Percentiles rank a stretch among this genome's conserved stretches.
These are phyloP conservation scores for Heliothis virescens DNA, from an alignment of 1,140 invertebrate genomes.

Conservation along the genomic window DNA sequence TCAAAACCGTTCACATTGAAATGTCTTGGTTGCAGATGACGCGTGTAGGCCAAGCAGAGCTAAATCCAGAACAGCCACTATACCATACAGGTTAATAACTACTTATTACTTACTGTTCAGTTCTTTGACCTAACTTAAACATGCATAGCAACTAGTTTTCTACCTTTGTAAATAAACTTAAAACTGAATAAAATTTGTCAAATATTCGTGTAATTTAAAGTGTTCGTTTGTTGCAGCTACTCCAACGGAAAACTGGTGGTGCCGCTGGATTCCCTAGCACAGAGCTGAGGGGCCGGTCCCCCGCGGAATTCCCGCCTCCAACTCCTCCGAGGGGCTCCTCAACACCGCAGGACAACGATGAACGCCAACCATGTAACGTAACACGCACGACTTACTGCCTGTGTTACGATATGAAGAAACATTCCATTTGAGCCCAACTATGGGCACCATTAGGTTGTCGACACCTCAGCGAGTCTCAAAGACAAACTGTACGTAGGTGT, in stretches of 20 bases:
- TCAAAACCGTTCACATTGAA: constrained; percentile 61
- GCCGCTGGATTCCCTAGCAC: constrained; percentile 86
- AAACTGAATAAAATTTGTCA: too few relatives aligned
- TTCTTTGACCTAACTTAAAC: constrained; percentile 29
- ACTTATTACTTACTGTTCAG: constrained; percentile 33
- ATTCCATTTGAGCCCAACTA: constrained; percentile 65
- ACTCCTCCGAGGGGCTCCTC: constrained; percentile 73
- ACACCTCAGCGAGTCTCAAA: constrained; percentile 73
- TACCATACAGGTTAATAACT: constrained; percentile 82
- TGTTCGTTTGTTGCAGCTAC: constrained; percentile 82
- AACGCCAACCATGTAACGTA: constrained; percentile 48
- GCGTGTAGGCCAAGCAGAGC: constrained; percentile 84
- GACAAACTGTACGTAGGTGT: constrained; percentile 69
- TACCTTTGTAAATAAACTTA: constrained; percentile 4
- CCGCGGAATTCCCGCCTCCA: constrained; percentile 72
- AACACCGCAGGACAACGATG: constrained; percentile 62
- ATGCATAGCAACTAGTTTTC: constrained; percentile 25
- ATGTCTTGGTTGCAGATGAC: constrained; percentile 84
- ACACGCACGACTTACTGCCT: background rate
- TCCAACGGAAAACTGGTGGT: constrained; percentile 86
- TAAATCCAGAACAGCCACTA: constrained; percentile 84
- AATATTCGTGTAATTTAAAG: constrained; percentile 50
- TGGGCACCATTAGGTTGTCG: constrained; percentile 43
- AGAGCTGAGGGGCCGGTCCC: constrained; percentile 79
- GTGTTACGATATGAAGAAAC: constrained; percentile 51